A percentile compares a stretch with the other conserved stretches of the same genome.
Conservation (phyloP, 2,797 vertebrate species). For the Kryptolebias ocellatus region DNA sequence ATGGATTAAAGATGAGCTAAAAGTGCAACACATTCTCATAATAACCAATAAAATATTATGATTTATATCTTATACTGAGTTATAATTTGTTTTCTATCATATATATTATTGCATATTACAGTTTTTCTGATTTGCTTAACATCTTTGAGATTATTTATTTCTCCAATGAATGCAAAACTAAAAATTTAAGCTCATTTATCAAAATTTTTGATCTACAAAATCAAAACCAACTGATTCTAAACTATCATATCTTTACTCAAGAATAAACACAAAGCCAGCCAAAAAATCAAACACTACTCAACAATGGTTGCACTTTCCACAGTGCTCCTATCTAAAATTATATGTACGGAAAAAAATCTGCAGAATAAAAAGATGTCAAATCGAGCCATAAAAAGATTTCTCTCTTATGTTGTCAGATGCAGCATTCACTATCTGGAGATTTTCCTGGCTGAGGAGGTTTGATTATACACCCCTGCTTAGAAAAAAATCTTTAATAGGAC, state of each 20-base stretch:
- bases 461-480: background rate
- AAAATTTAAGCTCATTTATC: background rate
- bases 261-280: background rate
- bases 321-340: background rate
- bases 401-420: constrained; percentile 1
- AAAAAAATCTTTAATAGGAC: too few species aligned
- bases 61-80: too few species aligned
- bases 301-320: background rate
- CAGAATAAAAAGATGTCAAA: background rate
- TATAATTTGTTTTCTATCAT: too few species aligned
- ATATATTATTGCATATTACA: too few species aligned
- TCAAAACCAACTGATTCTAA: too few species aligned
- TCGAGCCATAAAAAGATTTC: constrained; percentile 2
- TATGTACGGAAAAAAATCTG: background rate
- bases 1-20: background rate
- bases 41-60: too few species aligned
- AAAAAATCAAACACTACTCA: background rate
- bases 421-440: constrained; percentile 8
- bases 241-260: too few species aligned
- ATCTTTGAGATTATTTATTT: too few species aligned
- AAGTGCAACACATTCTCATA: too few species aligned
- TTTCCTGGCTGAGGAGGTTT: constrained; percentile 1
- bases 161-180: background rate
- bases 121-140: too few species aligned
- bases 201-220: background rate